These are phyloP conservation scores for Bos indicus DNA, from an alignment of 2,113 vertebrate species.

Conservation along the genomic window DNA sequence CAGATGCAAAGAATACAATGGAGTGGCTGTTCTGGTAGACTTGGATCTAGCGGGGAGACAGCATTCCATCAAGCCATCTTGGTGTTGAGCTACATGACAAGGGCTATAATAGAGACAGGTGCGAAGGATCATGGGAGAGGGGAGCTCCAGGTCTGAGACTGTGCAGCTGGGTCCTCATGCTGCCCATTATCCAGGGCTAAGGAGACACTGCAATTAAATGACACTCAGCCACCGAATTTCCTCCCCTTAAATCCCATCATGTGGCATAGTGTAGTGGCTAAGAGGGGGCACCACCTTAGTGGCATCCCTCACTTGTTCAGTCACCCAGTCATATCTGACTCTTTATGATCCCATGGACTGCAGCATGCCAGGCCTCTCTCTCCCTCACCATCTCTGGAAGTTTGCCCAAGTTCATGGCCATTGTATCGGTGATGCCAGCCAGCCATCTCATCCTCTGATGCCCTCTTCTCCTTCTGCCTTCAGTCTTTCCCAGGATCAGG, in stretches of 20 bases:
- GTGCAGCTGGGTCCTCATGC: rapidly evolving
- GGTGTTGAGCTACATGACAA: not conserved
- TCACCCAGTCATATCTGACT: not conserved
- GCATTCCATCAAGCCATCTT: not conserved
- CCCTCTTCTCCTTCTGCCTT: not conserved
- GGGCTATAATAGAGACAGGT: not conserved
- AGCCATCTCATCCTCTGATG: not conserved
- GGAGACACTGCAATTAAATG: not conserved
- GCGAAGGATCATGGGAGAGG: not conserved
- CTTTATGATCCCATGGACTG: not conserved
- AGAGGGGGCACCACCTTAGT: not conserved
- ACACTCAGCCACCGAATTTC: not conserved
- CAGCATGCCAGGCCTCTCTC: not conserved
- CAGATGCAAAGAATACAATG: not conserved
- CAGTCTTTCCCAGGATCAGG: not conserved
- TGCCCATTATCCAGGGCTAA: not conserved
- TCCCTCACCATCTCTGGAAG: not conserved
- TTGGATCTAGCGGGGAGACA: not conserved
- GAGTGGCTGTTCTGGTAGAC: not conserved
- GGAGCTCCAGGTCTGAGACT: not conserved
- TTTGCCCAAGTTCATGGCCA: not conserved
- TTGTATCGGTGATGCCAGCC: not conserved
- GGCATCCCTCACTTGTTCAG: not conserved
- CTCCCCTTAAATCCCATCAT: not conserved
- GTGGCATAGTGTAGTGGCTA: not conserved